Evolutionary conservation across 2,797 vertebrate species (phyloP), one percentile per base, ranked within the genome.

Genomic region (Euphonia xanthogaster): DNA sequence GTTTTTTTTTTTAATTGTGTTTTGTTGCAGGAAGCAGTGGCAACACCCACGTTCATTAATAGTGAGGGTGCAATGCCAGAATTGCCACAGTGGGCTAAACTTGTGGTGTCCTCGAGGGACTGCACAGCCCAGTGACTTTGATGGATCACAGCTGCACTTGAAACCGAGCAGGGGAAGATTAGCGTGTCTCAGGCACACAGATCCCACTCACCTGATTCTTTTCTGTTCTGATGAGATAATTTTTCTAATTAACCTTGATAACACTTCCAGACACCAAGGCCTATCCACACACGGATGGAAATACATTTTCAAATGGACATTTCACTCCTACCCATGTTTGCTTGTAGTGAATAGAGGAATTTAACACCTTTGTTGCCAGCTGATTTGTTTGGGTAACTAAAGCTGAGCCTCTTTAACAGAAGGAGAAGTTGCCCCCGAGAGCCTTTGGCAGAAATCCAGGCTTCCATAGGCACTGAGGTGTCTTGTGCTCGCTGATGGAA

Each of bases 201-300:
- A 96, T 96, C 96, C 51, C 30, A 50, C 51, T 91, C 96, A 92
- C 94, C 97, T 98, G 98, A 89, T 96, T 91, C 97, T 96, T 97
- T 96, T 94, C 97, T 98, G 97, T 95, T 97, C 98, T 98, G 98
- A 98, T 98, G 98, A 98, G 98, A 99, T 99, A 98, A 98, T 99
- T 99, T 99, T 99, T 99, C 98, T 98, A 99, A 99, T 99, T 99
- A 99, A 99, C 99, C 98, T 98, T 97, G 97, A 98, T 98, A 98
- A 98, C 97, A 98, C 97, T 96, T 97, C 96, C 96, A 96, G 96
- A 96, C 89, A 96, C 48, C 73, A 9, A 57, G 53, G 37, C 83
- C 88, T 93, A 86, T 89, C 83, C 44, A 35, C 80, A 48, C 28
- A 42, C 8, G 53, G 63, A 42, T 51, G 65, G 93, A 94, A 97